Base-by-base conservation (phyloP, 2,888 invertebrate species). In the Crossocerus cetratus region DNA sequence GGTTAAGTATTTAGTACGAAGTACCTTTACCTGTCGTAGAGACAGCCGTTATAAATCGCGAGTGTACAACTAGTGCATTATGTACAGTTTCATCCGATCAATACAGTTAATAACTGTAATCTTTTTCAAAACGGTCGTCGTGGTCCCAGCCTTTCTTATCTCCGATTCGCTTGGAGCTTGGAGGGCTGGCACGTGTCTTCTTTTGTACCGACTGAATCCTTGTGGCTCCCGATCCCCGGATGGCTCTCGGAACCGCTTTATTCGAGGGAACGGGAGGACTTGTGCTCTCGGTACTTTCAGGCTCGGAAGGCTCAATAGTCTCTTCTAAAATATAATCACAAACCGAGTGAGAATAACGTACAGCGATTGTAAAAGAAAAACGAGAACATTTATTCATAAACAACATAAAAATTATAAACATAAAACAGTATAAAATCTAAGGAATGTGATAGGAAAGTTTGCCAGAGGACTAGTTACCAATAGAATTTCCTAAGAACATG, bases 151-250 rank as follows among this genome's bases (percentile, higher is more conserved):
- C 81, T 69, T 84, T 82, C 11, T 77, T 84, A 8, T 73, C 74
- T 4, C 74, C 84, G 63, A 81, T 81, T 67, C 76, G 80, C 56
- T 81, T 77, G 0, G 83, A 72, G 14, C 14, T 14, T 67, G 76
- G 55, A n/a, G 55, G n/a, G 20, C 23, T 61, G 0, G 57, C 32
- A 49, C 74, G 44, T 68, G 72, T 3, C 72, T 71, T 22, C 73
- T 76, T 76, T 53, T 81, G 80, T 14, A 70, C 73, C 75, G 61
- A 64, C 80, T 3, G 64, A 32, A 53, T 72, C 43, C 82, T 79
- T 21, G 71, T 69, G 16, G 84, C 86, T n/a, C 86, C 86, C n/a
- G 85, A 82, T 18, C 86, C 87, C 3, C 86, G 76, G 64, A 87
- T 87, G 0, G 86, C 86, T 32, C 86, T 78, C 22, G 86, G 85